Evolutionary conservation across 2,797 vertebrate genomes (phyloP).

Genomic region (Merluccius polli): DNA sequence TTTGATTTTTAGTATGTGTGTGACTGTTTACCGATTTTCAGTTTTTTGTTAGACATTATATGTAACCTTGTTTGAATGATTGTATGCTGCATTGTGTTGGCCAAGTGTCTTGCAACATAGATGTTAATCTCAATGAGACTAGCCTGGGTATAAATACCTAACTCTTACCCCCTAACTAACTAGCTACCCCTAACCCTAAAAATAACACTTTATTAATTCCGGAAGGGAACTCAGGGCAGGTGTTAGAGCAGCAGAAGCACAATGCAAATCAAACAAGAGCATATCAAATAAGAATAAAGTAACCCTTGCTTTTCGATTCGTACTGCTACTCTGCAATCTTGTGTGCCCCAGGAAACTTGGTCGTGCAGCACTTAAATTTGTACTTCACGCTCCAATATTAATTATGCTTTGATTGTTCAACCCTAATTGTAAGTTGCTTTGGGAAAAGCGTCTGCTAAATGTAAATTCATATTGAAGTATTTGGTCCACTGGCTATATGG

Average conservation of each 20-base stretch:
- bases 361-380: not conserved
- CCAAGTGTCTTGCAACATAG: not conserved
- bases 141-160: not conserved
- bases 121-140: not conserved
- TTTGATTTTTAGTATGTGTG: not conserved
- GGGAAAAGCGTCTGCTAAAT: too few relatives aligned
- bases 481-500: too few relatives aligned
- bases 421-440: too few relatives aligned
- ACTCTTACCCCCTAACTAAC: not conserved
- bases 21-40: not conserved
- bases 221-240: not conserved
- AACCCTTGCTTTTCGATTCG: not conserved
- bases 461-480: too few relatives aligned
- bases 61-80: not conserved
- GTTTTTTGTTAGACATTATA: not conserved
- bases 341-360: too few relatives aligned
- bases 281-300: not conserved
- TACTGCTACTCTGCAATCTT: not conserved
- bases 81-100: not conserved
- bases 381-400: not conserved
- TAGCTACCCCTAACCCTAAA: not conserved
- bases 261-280: not conserved
- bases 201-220: not conserved
- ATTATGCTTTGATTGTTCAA: not conserved
- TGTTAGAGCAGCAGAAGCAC: not conserved